Conservation (phyloP, 2,797 vertebrate species). For the Podarcis lilfordi region DNA sequence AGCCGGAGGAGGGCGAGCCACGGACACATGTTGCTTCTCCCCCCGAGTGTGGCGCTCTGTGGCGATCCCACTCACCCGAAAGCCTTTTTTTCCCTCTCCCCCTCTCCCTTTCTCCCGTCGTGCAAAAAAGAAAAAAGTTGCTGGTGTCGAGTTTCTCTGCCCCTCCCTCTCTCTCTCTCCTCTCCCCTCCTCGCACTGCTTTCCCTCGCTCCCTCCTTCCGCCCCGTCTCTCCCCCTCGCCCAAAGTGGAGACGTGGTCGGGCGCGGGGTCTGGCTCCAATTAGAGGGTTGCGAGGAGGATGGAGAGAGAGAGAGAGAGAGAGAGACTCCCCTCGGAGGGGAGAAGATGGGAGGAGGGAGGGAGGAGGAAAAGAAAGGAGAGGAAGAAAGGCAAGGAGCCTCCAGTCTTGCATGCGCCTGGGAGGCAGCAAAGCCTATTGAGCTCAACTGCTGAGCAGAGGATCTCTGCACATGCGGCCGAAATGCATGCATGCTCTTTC, state of each 20-base stretch:
- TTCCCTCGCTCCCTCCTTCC: not conserved
- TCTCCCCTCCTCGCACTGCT: not conserved
- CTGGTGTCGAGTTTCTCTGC: not conserved
- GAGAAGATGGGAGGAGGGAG: not conserved
- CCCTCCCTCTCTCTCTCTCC: not conserved
- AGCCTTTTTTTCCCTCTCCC: not conserved
- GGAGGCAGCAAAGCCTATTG: too few relatives aligned
- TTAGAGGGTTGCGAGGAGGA: not conserved
- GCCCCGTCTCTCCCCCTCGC: too few relatives aligned
- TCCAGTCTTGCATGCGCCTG: too few relatives aligned
- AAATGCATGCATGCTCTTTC: too few relatives aligned
- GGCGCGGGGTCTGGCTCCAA: slow-evolving; percentile 14
- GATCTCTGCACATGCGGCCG: too few relatives aligned
- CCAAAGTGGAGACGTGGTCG: slow-evolving; percentile 1
- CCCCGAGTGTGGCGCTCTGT: not conserved
- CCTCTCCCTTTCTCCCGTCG: slow-evolving; percentile 19
- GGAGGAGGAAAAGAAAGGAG: not conserved
- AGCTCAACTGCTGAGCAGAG: too few relatives aligned
- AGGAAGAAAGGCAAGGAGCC: not conserved
- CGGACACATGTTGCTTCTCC: not conserved
- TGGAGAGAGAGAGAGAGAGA: not conserved
- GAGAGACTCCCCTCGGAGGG: not conserved
- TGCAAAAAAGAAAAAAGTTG: not conserved
- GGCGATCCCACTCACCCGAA: not conserved
- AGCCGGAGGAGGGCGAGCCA: not conserved